phyloP scores from a whole-genome alignment of 2,113 vertebrate species.

The Albula goreensis region DNA sequence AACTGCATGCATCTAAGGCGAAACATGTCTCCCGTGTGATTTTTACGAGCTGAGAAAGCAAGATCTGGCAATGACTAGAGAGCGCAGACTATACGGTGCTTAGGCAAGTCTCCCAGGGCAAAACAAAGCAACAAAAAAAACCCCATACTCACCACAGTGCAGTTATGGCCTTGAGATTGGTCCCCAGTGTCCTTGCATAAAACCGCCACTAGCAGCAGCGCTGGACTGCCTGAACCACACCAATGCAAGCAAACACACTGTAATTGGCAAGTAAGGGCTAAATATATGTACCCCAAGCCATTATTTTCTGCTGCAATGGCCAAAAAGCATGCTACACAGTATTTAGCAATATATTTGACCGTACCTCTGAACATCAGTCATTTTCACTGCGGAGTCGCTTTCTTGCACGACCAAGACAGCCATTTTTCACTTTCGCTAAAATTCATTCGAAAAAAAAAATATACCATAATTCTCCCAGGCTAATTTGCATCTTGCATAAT shows the following conservation, averaged over 20 bases:
- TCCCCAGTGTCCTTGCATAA: background rate
- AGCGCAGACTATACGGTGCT: background rate
- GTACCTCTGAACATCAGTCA: constrained; percentile 9
- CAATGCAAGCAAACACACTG: constrained; percentile 9
- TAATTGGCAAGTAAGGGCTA: constrained; percentile 33
- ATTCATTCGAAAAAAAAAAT: background rate
- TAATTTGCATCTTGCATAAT: background rate
- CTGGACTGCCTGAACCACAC: constrained; percentile 15
- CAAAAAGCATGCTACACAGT: constrained; percentile 22
- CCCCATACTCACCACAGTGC: background rate
- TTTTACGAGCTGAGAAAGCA: background rate
- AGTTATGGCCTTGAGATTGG: constrained; percentile 12
- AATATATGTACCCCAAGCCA: constrained; percentile 28
- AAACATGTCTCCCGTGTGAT: background rate
- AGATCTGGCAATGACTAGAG: background rate
- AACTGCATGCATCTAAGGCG: background rate
- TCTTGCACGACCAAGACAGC: background rate
- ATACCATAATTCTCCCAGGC: background rate
- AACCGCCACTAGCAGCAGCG: constrained; percentile 26
- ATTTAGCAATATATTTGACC: constrained; percentile 20
- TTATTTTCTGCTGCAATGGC: constrained; percentile 15
- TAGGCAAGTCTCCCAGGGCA: background rate
- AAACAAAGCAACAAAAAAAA: background rate
- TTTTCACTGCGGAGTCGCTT: background rate
- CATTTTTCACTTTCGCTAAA: background rate